Base-by-base conservation (phyloP, 2,888 invertebrate genomes). In the Pocota personata region DNA sequence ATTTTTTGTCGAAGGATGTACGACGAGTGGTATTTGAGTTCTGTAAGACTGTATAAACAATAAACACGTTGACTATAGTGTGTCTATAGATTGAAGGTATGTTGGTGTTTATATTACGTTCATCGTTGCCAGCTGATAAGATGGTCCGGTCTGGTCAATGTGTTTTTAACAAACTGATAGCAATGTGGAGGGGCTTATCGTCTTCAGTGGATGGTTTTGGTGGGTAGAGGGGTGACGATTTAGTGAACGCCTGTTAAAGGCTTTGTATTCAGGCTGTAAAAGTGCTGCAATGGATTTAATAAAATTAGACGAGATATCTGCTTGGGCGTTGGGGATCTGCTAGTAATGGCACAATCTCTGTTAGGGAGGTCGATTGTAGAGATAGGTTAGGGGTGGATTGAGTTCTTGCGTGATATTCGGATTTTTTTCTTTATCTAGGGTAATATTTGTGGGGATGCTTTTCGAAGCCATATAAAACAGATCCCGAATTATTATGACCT, bases 111-210 rank as follows among this genome's bases (percentile, higher is more conserved):
- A 69, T 62, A 73, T 78, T 73, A 30, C 50, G 64, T 67, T 58
- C 60, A 40, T 78, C 57, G 64, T 75, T 55, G 43, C 35, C 60
- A 58, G 46, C 80, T 75, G 84, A 84, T 84, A 84, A 84, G 84
- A 75, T 37, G 75, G 75, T 60, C 62, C 46, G 62, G 64, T 75
- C 64, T 69, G 83, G 78, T 80, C 84, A 75, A 80, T 82, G 77
- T 82, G 77, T 71, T 82, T 82, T 77, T 82, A 82, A 82, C 77
- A 77, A 82, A 77, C 79, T 79, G 84, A 84, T 75, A 75, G 64
- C 69, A 66, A 71, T 12, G n/a, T n/a, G 21, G 69, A 24, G 32
- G 43, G 35, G 64, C 64, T 75, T 75, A 75, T 79, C 57, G 43
- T 12, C 64, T 16, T 37, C 37, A 35, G n/a, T 40, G 14, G n/a